phyloP scores from a whole-genome alignment of 2,888 invertebrate genomes.

The Cephus sareptanus region DNA sequence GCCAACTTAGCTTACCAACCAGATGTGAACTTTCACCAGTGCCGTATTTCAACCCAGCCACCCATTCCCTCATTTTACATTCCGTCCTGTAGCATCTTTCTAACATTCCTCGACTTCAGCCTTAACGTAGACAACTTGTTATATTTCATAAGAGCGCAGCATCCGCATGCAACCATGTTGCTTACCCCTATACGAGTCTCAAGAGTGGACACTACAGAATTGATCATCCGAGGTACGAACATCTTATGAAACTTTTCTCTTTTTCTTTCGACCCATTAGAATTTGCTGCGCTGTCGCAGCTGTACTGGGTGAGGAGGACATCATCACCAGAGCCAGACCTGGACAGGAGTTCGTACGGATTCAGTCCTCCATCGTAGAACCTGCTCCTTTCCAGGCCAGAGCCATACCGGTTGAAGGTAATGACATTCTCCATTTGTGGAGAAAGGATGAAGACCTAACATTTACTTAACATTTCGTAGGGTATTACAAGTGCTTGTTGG shows the following conservation, averaged over 20 bases:
- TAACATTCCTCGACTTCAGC: background rate
- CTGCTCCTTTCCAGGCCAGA: conserved; percentile 29
- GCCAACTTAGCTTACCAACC: conserved; percentile 11
- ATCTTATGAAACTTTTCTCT: conserved; percentile 17
- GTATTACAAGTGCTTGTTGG: background rate
- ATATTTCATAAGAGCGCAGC: background rate
- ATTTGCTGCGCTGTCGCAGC: conserved; percentile 68
- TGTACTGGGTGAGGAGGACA: conserved; percentile 69
- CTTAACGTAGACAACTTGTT: background rate
- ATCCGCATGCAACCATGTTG: background rate
- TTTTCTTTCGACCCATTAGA: conserved; percentile 51
- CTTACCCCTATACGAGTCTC: background rate
- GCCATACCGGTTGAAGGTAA: conserved; percentile 44
- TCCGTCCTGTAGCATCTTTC: background rate
- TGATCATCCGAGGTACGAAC: background rate
- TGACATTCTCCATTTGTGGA: conserved; percentile 1
- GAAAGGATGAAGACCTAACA: background rate
- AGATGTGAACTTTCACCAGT: conserved; percentile 53
- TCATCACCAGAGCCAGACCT: conserved; percentile 74
- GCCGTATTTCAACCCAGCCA: conserved; percentile 27
- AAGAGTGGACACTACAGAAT: background rate
- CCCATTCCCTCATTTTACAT: conserved; percentile 22
- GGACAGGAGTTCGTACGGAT: conserved; percentile 77
- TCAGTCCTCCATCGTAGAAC: conserved; percentile 61
- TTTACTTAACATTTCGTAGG: background rate